Conservation (phyloP, 1,140 invertebrate genomes). For the Sipha flava region DNA sequence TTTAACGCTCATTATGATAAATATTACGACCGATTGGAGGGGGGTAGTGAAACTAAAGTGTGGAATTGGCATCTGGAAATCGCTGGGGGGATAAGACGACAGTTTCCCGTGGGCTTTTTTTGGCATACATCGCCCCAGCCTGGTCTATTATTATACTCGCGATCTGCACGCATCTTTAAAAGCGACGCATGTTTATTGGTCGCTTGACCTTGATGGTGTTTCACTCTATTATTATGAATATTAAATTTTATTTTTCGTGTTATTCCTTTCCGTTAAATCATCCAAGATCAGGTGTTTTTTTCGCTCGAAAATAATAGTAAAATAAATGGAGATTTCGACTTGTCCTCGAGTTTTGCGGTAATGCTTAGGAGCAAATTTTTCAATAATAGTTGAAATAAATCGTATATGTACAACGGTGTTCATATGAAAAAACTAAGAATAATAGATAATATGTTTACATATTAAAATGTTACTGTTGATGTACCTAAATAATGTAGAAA, state of each 20-base stretch:
- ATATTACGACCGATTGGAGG: neutral
- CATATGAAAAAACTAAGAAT: too few relatives aligned
- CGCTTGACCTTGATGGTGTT: neutral
- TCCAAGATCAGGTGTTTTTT: too few relatives aligned
- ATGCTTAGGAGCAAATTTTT: too few relatives aligned
- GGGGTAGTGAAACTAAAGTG: neutral
- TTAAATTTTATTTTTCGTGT: neutral
- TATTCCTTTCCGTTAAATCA: too few relatives aligned
- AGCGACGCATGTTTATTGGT: slow-evolving; percentile 10
- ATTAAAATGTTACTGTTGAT: too few relatives aligned
- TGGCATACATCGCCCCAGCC: neutral
- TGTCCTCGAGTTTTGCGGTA: too few relatives aligned
- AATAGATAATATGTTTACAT: too few relatives aligned
- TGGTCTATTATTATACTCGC: slow-evolving; percentile 19
- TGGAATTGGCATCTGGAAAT: slow-evolving; percentile 28
- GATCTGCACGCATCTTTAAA: slow-evolving; percentile 25
- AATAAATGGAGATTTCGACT: too few relatives aligned
- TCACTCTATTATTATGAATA: neutral
- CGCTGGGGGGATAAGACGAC: neutral
- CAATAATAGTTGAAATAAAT: too few relatives aligned
- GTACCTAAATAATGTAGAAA: too few relatives aligned
- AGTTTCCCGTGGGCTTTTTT: slow-evolving; percentile 15
- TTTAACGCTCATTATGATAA: neutral
- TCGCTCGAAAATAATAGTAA: too few relatives aligned
- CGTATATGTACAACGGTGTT: too few relatives aligned